Evolutionary conservation across 1,140 invertebrate genomes (phyloP).

Genomic region (Sitophilus oryzae): DNA sequence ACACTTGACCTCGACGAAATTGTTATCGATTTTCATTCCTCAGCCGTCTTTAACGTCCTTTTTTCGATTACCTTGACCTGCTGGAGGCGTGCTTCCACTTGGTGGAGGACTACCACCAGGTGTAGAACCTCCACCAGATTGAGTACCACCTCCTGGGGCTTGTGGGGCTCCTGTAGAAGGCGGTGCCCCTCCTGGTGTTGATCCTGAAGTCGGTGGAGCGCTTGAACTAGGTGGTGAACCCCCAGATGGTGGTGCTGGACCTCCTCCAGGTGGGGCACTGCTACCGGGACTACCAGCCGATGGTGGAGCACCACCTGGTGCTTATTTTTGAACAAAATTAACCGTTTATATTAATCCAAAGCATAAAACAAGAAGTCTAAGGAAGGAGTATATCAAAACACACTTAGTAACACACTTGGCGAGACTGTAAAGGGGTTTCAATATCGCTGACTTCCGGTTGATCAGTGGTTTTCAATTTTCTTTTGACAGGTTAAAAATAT

Average conservation of each 20-base stretch:
- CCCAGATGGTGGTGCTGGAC: background rate
- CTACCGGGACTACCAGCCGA: background rate
- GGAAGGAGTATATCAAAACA: too few relatives aligned
- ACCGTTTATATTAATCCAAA: background rate
- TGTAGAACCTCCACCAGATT: too few relatives aligned
- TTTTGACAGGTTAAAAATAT: too few relatives aligned
- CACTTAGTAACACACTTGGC: too few relatives aligned
- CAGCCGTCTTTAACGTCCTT: too few relatives aligned
- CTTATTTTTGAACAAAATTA: background rate
- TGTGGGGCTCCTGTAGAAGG: background rate
- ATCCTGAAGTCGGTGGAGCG: background rate
- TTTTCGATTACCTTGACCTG: too few relatives aligned
- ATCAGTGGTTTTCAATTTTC: too few relatives aligned
- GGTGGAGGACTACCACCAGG: background rate
- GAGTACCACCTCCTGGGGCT: background rate
- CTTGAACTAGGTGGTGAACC: background rate
- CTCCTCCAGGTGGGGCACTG: background rate
- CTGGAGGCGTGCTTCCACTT: too few relatives aligned
- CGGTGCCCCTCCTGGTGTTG: background rate
- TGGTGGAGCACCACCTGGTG: background rate
- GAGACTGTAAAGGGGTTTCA: too few relatives aligned
- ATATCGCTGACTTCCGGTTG: too few relatives aligned
- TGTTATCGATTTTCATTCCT: too few relatives aligned
- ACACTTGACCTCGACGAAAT: too few relatives aligned
- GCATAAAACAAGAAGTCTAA: background rate